Evolutionary conservation across 1,140 invertebrate genomes (phyloP).

Genomic region (Oppia nitens): DNA sequence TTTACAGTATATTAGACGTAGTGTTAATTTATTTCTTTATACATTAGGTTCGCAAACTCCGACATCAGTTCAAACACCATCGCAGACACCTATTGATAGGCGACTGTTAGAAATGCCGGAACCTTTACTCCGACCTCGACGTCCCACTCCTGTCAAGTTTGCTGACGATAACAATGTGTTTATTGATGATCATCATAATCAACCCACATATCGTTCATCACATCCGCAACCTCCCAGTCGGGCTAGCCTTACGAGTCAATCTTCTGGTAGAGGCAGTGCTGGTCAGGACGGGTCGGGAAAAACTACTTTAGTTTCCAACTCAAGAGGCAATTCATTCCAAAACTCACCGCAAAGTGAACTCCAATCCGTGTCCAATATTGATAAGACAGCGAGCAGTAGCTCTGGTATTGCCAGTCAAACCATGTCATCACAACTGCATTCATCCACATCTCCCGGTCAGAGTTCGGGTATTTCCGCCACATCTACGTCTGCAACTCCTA

Average conservation of each 20-base stretch:
- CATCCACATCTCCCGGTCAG: constrained; percentile 27
- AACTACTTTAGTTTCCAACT: constrained; percentile 19
- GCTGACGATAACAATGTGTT: constrained; percentile 24
- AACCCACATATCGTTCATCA: neutral
- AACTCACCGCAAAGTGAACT: constrained; percentile 18
- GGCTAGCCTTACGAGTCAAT: constrained; percentile 20
- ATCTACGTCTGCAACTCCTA: constrained; percentile 3
- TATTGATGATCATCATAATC: neutral
- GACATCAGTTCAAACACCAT: neutral
- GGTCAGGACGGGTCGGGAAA: constrained; percentile 10
- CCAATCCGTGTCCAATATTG: constrained; percentile 17
- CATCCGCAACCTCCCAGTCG: constrained; percentile 16
- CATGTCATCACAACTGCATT: constrained; percentile 16
- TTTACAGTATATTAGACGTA: neutral
- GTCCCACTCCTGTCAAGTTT: constrained; percentile 1
- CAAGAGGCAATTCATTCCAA: constrained; percentile 13
- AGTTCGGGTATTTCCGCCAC: constrained; percentile 9
- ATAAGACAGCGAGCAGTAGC: constrained; percentile 17
- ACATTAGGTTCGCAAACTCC: neutral
- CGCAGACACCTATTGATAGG: neutral
- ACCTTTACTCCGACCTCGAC: neutral
- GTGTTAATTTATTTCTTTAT: neutral
- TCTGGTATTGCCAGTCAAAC: constrained; percentile 21
- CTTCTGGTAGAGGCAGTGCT: constrained; percentile 19
- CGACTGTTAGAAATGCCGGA: neutral